Evolutionary conservation across 30 jellyfish, hydroid and myxozoan species (phyloP), one percentile per base, ranked within the genome.

Genomic region (Aurelia aurita): DNA sequence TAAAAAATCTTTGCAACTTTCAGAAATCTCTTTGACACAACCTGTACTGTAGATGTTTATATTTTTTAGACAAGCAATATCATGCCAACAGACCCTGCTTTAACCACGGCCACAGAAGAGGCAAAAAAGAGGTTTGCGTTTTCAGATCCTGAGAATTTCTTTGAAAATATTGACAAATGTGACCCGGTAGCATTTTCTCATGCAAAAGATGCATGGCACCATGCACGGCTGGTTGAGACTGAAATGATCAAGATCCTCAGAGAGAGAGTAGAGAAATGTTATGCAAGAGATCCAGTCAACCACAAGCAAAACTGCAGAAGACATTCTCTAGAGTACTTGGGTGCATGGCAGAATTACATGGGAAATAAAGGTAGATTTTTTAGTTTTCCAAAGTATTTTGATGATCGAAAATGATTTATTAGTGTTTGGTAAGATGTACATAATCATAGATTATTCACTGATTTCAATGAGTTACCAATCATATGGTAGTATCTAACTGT

Each of bases 281-380:
- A 91, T 69, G 83, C 68, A 22, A 49, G 81, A 32, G 98, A 91
- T 54, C 96, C 92, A 46, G 98, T 85, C 65, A 91, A 91, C 63
- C 85, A 68, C 71, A 89, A 84, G 51, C 94, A 79, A 49, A 71
- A 72, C 34, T 91, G 98, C 77, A 69, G 96, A 55, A 91, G 86
- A 62, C 54, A 63, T 11, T 64, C 82, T 16, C 35, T 84, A 44
- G 96, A 91, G 39, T 91, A 91, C 47, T 47, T 94, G 88, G 92
- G 89, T 45, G 96, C 98, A 16, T 91, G 88, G 86, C 77, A 69
- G 44, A 82, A 80, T 31, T 91, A 93, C 89, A 77, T 87, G 39
- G 79, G 72, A 27, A 85, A 91, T 45, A 91, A 91, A 78, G 96
- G 98, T 91, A 19, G 12, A 70, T 55, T 46, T 61, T 31, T 44